Conservation (phyloP, 2,797 vertebrate genomes). For the Micropoecilia bifurca region DNA sequence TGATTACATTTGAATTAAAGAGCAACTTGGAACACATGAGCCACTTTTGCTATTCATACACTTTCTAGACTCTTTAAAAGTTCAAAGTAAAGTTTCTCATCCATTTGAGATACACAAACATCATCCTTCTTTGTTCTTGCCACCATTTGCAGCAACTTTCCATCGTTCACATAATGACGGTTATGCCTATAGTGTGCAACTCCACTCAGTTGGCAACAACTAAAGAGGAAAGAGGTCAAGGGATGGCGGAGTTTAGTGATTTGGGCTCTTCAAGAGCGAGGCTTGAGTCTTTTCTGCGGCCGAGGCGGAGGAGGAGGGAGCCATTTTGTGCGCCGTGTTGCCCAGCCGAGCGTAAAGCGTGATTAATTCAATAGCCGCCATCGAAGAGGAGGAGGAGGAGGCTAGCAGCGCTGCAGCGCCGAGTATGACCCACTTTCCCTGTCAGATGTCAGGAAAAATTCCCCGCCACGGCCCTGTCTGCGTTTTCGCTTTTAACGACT, state of each 20-base stretch:
- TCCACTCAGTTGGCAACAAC: constrained; percentile 44
- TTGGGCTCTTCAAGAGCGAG: constrained; percentile 58
- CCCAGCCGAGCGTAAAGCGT: constrained; percentile 89
- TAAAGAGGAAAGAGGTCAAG: constrained; percentile 8
- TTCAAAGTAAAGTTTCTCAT: neutral
- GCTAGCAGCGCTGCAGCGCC: constrained; percentile 85
- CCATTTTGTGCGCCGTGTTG: constrained; percentile 80
- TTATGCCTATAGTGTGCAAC: constrained; percentile 46
- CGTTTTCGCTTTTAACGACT: constrained; percentile 40
- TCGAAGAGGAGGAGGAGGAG: constrained; percentile 86
- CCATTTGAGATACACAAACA: neutral
- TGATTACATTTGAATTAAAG: neutral
- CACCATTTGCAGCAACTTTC: constrained; percentile 7
- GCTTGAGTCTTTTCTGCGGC: constrained; percentile 55
- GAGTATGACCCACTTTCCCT: constrained; percentile 94
- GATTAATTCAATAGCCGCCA: constrained; percentile 95
- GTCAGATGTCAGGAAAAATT: constrained; percentile 87
- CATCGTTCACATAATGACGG: constrained; percentile 47
- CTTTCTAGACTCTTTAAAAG: neutral
- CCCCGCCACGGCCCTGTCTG: constrained; percentile 52
- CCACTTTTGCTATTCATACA: neutral
- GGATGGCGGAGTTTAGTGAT: constrained; percentile 11
- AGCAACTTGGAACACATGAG: neutral
- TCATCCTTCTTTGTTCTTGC: neutral
- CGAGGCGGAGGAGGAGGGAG: constrained; percentile 47